Evolutionary conservation across 1,140 invertebrate genomes (phyloP).

Genomic region (Megalopta genalis): DNA sequence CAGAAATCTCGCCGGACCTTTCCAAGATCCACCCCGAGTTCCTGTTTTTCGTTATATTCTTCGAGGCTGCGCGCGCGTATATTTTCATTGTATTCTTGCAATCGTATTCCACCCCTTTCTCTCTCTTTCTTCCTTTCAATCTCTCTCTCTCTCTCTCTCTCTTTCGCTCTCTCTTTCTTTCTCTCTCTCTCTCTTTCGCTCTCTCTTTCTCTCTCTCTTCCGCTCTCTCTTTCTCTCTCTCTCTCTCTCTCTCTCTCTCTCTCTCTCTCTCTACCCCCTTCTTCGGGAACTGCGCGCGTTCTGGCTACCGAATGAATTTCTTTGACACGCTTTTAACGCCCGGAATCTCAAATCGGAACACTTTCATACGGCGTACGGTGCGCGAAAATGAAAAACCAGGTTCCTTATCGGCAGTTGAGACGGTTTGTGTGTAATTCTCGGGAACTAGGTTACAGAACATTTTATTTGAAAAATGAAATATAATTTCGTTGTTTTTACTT

Average conservation of each 20-base stretch:
- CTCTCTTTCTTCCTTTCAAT: neutral
- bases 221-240: neutral
- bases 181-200: neutral
- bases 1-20: constrained; percentile 19
- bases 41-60: neutral
- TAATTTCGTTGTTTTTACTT: too few species aligned
- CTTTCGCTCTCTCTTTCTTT: neutral
- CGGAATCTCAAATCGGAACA: constrained; percentile 1
- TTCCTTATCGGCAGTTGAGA: too few species aligned
- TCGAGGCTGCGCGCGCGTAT: neutral
- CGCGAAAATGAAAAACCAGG: too few species aligned
- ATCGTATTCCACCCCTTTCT: neutral
- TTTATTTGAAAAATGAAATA: too few species aligned
- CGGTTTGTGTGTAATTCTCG: too few species aligned
- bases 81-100: neutral
- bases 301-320: neutral
- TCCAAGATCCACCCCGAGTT: neutral
- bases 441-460: too few species aligned
- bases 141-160: too few species aligned
- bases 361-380: neutral
- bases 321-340: constrained; percentile 15
- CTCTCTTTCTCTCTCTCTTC: too few species aligned
- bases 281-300: neutral
- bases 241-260: too few species aligned
- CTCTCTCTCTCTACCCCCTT: too few species aligned